Evolutionary conservation across 2,797 vertebrate genomes (phyloP).

Genomic region (Phataginus tricuspis): DNA sequence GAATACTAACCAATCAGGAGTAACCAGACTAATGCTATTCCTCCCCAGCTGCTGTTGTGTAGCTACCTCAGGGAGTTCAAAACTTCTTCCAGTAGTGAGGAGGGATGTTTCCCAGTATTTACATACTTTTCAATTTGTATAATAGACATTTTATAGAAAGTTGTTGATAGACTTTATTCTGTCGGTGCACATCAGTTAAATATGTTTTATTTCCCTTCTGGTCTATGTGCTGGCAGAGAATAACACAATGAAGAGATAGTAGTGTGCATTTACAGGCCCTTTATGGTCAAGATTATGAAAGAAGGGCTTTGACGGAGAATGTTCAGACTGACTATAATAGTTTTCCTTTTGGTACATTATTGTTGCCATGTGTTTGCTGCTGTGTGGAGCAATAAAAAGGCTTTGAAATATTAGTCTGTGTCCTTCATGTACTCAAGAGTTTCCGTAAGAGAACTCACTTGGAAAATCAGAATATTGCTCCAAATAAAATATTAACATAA

Average conservation of each 20-base stretch:
- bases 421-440: constrained; percentile 56
- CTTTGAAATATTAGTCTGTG: constrained; percentile 69
- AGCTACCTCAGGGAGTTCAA: neutral
- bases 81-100: neutral
- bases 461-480: constrained; percentile 75
- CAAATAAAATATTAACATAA: constrained; percentile 79
- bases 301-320: constrained; percentile 12
- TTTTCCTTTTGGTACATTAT: constrained; percentile 56
- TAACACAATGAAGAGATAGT: constrained; percentile 29
- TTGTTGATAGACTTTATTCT: constrained; percentile 25
- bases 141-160: constrained; percentile 2
- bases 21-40: neutral
- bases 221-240: constrained; percentile 10
- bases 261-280: constrained; percentile 8
- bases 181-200: neutral
- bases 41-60: neutral
- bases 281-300: constrained; percentile 46
- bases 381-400: constrained; percentile 62
- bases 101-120: neutral
- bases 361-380: constrained; percentile 73
- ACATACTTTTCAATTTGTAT: neutral
- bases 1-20: neutral
- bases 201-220: constrained; percentile 39
- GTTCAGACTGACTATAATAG: constrained; percentile 4
- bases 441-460: constrained; percentile 76